phyloP scores from a whole-genome alignment of 53 echinoderm and acorn worm genomes.

The Paelopatides confundens region DNA sequence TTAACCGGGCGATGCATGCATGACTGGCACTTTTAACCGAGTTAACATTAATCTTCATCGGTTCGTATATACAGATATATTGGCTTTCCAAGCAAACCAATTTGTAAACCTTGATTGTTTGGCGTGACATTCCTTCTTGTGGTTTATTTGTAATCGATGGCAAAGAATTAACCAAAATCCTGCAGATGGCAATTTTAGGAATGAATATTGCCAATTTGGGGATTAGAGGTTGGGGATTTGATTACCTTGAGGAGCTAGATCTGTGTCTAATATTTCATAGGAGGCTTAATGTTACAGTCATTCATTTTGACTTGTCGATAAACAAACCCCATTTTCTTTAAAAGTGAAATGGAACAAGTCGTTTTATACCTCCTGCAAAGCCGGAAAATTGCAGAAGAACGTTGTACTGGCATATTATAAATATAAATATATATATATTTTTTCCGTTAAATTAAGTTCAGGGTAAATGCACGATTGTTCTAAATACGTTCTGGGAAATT shows the following conservation, averaged over 20 bases:
- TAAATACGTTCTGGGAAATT: neutral
- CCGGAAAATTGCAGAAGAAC: neutral
- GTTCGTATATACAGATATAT: neutral
- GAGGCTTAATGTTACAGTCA: neutral
- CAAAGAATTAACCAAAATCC: neutral
- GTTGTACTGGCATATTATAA: neutral
- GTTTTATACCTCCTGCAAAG: neutral
- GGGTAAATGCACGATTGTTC: no score
- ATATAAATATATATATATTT: neutral
- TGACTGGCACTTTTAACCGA: no score
- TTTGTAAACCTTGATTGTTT: slow-evolving; percentile 7
- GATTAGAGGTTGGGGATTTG: slow-evolving; percentile 11
- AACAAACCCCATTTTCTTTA: neutral
- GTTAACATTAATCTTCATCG: slow-evolving; percentile 24
- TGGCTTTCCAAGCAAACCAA: slow-evolving; percentile 22
- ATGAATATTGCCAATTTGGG: neutral
- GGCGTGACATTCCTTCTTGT: neutral
- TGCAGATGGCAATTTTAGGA: neutral
- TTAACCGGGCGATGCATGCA: no score
- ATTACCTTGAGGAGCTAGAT: neutral
- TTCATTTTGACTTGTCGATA: neutral
- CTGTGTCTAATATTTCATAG: neutral
- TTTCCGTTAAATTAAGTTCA: no score
- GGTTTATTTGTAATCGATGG: neutral
- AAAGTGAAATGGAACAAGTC: neutral